Base-by-base conservation (phyloP, 2,113 vertebrate species). In the Symphodus melops region DNA sequence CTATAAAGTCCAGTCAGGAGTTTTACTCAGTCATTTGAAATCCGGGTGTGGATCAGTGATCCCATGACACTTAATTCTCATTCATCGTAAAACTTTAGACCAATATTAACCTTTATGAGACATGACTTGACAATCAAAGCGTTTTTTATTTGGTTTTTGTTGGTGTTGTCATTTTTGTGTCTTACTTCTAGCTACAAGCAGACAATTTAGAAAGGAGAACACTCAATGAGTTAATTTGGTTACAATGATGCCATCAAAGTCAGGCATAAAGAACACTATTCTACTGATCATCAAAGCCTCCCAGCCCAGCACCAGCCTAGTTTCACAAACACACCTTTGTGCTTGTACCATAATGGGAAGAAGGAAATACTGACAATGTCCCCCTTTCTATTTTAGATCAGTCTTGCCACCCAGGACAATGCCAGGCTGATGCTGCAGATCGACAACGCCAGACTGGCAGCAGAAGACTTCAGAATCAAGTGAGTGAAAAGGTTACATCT, bases 391-490 rank as follows among this genome's bases (percentile, higher is more conserved):
- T 28, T 81, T 41, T 72, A 97, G 96, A 95, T 97, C 10, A 1
- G 21, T 1, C 5, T 17, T 14, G 93, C 94, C 64, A 91, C 86
- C 2, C 57, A 67, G 68, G 92, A 94, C 77, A 96, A 96, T 6
- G 93, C 95, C 61, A 89, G 87, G 25, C 78, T 92, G 46, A 46
- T 95, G 64, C 72, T 97, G 69, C 94, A 96, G 87, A 94, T 95
- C 1, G 96, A 96, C 81, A 97, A 97, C 1, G 94, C 95, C 79
- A 94, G 94, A 46, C 72, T 97, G 85, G 95, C 96, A 8, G 93
- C 93, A 7, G 95, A 96, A 39, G 96, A 97, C 91, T 97, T 97
- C 94, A 93, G 84, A 83, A 19, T 95, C 83, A 97, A 96, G 96
- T 96, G 78, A 95, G 96, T 89, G 52, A 9, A 61, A 56, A 5